Evolutionary conservation across 2,888 invertebrate species (phyloP), one percentile per base, ranked within the genome.

Genomic region (Micoletzkya japonica): DNA sequence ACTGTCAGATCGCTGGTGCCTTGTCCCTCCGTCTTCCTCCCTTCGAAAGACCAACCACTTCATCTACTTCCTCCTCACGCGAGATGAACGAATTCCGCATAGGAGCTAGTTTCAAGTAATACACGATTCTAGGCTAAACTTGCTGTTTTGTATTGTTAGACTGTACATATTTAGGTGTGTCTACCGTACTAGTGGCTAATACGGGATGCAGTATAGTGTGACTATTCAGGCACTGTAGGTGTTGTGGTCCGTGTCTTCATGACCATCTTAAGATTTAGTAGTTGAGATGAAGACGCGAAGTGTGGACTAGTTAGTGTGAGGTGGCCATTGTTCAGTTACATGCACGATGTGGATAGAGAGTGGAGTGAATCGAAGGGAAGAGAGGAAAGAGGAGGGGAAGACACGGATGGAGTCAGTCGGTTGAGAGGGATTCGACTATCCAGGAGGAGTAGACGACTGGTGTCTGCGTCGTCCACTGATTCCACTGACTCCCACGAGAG

Each of bases 81-180:
- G 63, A 63, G 34, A 49, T 63, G 63, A 44, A 63, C 7, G 63
- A 63, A 24, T 50, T 63, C 26, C 34, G 63, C 26, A 14, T 50
- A 26, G 44, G 14, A 10, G 20, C 14, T 44, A 20, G 10, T 20
- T 10, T 14, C 44, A 63, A 63, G 63, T 63, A 63, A 63, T 63
- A n/a, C n/a, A n/a, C n/a, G n/a, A n/a, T n/a, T n/a, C n/a, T n/a
- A n/a, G n/a, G n/a, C n/a, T n/a, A n/a, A n/a, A n/a, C n/a, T n/a
- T n/a, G n/a, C n/a, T n/a, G n/a, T n/a, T n/a, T n/a, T n/a, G n/a
- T n/a, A n/a, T n/a, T n/a, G n/a, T n/a, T n/a, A n/a, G n/a, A n/a
- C n/a, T n/a, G n/a, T n/a, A n/a, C n/a, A n/a, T n/a, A n/a, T n/a
- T n/a, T n/a, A n/a, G n/a, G n/a, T n/a, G n/a, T n/a, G n/a, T n/a